Evolutionary conservation across 2,113 vertebrate genomes (phyloP).

Genomic region (Leptodactylus fuscus): DNA sequence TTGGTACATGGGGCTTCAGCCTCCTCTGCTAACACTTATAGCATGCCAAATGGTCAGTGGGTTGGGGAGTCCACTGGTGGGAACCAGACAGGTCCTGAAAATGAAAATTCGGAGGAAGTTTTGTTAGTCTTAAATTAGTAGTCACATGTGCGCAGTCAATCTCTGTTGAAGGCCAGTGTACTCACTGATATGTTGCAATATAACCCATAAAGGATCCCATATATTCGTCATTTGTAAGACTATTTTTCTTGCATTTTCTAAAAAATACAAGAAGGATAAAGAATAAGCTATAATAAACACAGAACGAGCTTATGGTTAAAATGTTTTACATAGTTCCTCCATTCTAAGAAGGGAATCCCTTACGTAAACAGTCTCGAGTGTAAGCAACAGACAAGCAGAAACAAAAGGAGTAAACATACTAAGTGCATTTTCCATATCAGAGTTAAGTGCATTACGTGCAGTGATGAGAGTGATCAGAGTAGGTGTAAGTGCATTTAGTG

Average conservation of each 20-base stretch:
- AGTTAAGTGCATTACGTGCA: conserved; percentile 58
- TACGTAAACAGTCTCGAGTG: conserved; percentile 38
- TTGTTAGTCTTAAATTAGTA: neutral
- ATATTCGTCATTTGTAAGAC: neutral
- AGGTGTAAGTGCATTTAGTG: conserved; percentile 61
- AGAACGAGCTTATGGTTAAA: neutral
- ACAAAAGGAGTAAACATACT: conserved; percentile 45
- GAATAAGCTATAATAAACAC: neutral
- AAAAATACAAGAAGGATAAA: neutral
- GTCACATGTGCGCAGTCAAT: no score
- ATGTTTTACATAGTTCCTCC: neutral
- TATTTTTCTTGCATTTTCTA: neutral
- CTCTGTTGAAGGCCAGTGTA: no score
- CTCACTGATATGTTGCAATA: no score
- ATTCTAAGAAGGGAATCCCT: conserved; percentile 51
- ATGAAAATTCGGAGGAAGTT: neutral
- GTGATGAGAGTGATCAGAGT: conserved; percentile 53
- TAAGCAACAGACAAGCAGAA: conserved; percentile 53
- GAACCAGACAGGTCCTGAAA: neutral
- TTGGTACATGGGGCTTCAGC: no score
- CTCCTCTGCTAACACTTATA: no score
- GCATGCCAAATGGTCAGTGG: neutral
- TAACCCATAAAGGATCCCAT: neutral
- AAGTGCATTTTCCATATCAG: conserved; percentile 56
- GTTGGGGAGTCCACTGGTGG: neutral